A percentile compares a stretch with the other conserved stretches of the same genome.
These are phyloP conservation scores for Odontomachus brunneus DNA, from an alignment of 1,140 invertebrate genomes.

Conservation along the genomic window DNA sequence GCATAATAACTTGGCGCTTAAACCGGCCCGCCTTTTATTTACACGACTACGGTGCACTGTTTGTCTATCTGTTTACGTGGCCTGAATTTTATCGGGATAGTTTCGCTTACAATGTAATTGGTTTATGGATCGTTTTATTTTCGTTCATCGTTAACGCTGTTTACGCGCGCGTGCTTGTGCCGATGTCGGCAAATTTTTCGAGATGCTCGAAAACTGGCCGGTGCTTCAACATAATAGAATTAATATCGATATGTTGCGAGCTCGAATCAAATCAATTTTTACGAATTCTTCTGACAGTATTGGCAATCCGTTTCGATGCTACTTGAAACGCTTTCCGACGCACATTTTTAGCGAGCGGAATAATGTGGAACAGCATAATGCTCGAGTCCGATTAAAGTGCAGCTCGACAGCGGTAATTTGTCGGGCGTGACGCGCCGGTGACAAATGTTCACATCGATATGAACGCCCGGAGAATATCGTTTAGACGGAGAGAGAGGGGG, in stretches of 20 bases:
- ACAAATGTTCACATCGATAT: constrained; percentile 62
- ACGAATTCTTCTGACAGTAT: neutral
- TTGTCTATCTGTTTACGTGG: neutral
- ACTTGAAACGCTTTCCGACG: neutral
- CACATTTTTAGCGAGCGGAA: neutral
- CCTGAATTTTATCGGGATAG: constrained; percentile 9
- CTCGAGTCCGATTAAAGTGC: constrained; percentile 18
- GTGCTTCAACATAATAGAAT: constrained; percentile 33
- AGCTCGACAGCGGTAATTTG: constrained; percentile 43
- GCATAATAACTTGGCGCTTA: constrained; percentile 11
- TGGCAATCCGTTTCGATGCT: neutral
- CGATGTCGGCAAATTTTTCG: constrained; percentile 11
- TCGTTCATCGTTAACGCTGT: constrained; percentile 10
- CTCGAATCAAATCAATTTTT: constrained; percentile 22
- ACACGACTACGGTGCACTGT: neutral
- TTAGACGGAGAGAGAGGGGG: neutral
- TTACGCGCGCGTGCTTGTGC: constrained; percentile 3
- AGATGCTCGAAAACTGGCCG: constrained; percentile 5
- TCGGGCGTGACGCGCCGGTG: constrained; percentile 30
- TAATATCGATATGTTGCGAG: constrained; percentile 35
- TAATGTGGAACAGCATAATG: constrained; percentile 22
- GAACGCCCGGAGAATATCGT: constrained; percentile 58
- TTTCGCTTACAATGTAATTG: constrained; percentile 23
- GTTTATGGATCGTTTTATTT: constrained; percentile 9
- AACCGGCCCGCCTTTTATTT: neutral